Evolutionary conservation across 2,797 vertebrate species (phyloP).

Genomic region (Spinus olivaceus): DNA sequence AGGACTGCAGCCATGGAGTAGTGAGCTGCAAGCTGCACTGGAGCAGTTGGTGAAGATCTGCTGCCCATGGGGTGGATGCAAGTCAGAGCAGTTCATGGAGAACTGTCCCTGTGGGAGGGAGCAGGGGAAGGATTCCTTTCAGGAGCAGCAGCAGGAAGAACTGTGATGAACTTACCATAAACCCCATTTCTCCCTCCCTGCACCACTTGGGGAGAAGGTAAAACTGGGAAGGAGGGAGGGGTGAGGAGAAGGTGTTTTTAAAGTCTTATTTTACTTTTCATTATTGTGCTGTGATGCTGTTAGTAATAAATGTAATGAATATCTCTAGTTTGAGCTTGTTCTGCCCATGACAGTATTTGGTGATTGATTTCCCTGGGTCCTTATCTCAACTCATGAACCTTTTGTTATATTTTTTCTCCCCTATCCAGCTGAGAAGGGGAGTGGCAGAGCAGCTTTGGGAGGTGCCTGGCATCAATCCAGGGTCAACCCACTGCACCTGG

Average conservation of each 20-base stretch:
- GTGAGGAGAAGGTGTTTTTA: background rate
- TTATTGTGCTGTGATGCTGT: background rate
- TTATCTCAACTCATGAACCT: background rate
- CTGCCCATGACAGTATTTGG: background rate
- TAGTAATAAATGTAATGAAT: background rate
- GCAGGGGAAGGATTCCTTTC: background rate
- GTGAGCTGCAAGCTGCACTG: background rate
- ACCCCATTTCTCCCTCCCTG: background rate
- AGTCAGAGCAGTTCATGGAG: fast-evolving
- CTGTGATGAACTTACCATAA: too few relatives aligned
- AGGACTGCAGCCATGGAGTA: too few relatives aligned
- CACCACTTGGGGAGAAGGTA: fast-evolving
- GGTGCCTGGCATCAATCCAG: background rate
- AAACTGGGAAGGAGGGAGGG: background rate
- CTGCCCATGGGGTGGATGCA: too few relatives aligned
- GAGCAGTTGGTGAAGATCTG: background rate
- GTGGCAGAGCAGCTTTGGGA: background rate
- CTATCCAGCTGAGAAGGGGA: background rate
- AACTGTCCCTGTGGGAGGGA: background rate
- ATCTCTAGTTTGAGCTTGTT: background rate
- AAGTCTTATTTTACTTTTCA: background rate
- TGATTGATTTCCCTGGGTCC: background rate
- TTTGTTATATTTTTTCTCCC: background rate
- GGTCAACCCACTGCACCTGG: background rate
- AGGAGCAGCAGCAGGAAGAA: background rate